Conservation (phyloP, 2,797 vertebrate genomes). For the Halcyon chelicuti region DNA sequence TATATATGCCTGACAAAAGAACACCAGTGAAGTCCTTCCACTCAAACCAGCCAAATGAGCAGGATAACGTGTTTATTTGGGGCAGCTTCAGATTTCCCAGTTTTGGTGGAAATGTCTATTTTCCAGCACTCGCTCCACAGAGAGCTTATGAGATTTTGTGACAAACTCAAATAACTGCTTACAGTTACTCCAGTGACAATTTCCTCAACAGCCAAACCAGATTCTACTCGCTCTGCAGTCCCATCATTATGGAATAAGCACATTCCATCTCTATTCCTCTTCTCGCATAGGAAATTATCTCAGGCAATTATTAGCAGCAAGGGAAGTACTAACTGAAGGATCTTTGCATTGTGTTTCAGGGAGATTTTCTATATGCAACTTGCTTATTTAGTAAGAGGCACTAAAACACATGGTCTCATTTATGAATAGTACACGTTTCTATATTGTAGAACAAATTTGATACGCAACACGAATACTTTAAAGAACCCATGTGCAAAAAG, state of each 20-base stretch:
- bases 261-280: accelerated
- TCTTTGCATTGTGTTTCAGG: neutral
- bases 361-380: neutral
- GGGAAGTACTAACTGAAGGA: neutral
- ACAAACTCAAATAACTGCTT: neutral
- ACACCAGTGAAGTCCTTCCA: neutral
- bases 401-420: neutral
- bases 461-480: neutral
- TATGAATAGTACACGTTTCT: neutral
- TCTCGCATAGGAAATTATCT: neutral
- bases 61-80: neutral
- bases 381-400: neutral
- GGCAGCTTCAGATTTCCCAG: neutral
- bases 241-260: neutral
- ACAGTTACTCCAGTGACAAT: neutral
- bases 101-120: neutral
- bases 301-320: neutral
- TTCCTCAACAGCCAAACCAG: neutral
- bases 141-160: neutral
- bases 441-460: neutral
- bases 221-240: neutral
- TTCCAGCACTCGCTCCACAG: neutral
- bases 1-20: neutral
- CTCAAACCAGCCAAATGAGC: neutral
- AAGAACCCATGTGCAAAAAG: neutral